Evolutionary conservation across 2,888 invertebrate species (phyloP).

Genomic region (Deroplatys truncata): DNA sequence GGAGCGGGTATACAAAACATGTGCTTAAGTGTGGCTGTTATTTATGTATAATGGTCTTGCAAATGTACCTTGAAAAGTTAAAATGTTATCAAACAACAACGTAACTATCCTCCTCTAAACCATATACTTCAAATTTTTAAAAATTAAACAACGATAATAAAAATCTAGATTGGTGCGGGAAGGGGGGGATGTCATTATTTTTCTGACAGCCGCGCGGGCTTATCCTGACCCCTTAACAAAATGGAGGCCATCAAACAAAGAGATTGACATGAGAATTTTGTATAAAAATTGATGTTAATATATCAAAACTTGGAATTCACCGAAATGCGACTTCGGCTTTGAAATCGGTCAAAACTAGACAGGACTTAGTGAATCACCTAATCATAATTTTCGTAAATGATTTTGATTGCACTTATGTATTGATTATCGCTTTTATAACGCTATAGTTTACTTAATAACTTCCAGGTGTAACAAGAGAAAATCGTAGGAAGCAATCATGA

Average conservation of each 20-base stretch:
- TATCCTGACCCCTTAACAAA: constrained; percentile 72
- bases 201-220: constrained; percentile 57
- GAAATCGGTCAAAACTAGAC: background rate
- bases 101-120: background rate
- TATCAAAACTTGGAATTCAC: background rate
- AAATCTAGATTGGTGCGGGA: constrained; percentile 37
- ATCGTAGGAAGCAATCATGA: background rate
- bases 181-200: constrained; percentile 49
- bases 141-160: constrained; percentile 22
- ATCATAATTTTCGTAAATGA: background rate
- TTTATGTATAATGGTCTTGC: background rate
- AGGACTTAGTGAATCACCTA: background rate
- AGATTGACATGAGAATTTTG: constrained; percentile 61
- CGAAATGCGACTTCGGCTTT: background rate
- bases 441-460: background rate
- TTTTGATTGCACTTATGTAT: background rate
- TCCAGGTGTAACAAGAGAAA: background rate
- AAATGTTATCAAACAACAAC: background rate
- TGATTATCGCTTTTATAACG: background rate
- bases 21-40: constrained; percentile 33
- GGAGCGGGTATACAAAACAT: constrained; percentile 39
- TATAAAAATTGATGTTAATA: constrained; percentile 18
- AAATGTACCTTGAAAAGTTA: background rate
- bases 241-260: constrained; percentile 75
- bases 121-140: background rate